Conservation (phyloP, 1,140 invertebrate genomes). For the Caenorhabditis remanei region DNA sequence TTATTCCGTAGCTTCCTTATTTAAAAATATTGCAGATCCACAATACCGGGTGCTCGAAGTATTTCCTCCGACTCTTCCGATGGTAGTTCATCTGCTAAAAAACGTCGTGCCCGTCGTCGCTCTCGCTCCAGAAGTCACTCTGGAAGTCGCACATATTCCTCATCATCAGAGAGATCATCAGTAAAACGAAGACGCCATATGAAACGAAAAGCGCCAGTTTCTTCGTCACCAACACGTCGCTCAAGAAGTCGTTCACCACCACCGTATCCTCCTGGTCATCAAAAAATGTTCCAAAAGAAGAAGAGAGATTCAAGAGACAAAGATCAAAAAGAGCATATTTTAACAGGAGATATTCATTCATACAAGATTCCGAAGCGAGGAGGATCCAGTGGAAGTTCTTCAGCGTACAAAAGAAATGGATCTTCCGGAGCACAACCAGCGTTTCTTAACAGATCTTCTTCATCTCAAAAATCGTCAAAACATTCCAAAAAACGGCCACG, state of each 20-base stretch:
- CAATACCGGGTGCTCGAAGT: neutral
- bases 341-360: slow-evolving; percentile 19
- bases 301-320: neutral
- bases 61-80: slow-evolving; percentile 30
- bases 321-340: neutral
- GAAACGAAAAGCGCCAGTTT: neutral
- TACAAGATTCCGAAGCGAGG: slow-evolving; percentile 17
- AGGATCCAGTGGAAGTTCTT: neutral
- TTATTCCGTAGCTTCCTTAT: neutral
- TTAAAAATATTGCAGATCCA: neutral
- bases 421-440: neutral
- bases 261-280: slow-evolving; percentile 16
- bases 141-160: neutral
- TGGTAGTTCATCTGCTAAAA: neutral
- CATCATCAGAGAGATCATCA: neutral
- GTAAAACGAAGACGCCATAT: neutral
- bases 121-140: neutral
- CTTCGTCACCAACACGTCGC: neutral
- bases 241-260: slow-evolving; percentile 16
- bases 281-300: slow-evolving; percentile 10
- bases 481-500: neutral
- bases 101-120: neutral
- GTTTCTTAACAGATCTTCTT: neutral
- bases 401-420: neutral
- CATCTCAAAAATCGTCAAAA: neutral